Evolutionary conservation across 1,140 invertebrate species (phyloP).

Genomic region (Lasaia peninsularis): DNA sequence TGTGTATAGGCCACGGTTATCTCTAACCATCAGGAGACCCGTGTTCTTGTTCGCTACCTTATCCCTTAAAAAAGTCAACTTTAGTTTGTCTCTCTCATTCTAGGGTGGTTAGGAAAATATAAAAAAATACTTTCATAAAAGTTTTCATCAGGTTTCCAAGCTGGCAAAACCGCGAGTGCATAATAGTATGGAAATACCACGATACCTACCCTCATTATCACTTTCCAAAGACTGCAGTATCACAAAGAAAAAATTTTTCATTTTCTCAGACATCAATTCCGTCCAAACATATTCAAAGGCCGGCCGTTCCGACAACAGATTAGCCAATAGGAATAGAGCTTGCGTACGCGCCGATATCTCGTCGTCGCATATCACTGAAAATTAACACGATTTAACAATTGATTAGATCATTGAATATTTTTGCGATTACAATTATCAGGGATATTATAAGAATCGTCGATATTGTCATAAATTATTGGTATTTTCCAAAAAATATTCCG

Average conservation of each 20-base stretch:
- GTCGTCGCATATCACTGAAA: constrained; percentile 36
- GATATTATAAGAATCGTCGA: no score
- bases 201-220: constrained; percentile 35
- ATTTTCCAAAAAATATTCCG: no score
- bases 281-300: constrained; percentile 44
- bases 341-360: constrained; percentile 40
- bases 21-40: no score
- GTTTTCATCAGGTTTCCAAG: no score
- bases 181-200: neutral
- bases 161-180: neutral
- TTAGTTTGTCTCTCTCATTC: no score
- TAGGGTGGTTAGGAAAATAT: no score
- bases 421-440: neutral
- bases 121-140: no score
- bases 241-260: constrained; percentile 36
- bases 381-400: neutral
- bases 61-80: no score
- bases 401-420: constrained; percentile 3
- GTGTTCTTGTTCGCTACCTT: no score
- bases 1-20: no score
- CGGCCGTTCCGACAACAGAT: constrained; percentile 34
- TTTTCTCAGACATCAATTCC: constrained; percentile 31
- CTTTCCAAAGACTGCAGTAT: constrained; percentile 44
- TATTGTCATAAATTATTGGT: no score
- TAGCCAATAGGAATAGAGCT: constrained; percentile 34